phyloP scores from a whole-genome alignment of 2,797 vertebrate genomes.

The Sebastiscus albofasciatus region DNA sequence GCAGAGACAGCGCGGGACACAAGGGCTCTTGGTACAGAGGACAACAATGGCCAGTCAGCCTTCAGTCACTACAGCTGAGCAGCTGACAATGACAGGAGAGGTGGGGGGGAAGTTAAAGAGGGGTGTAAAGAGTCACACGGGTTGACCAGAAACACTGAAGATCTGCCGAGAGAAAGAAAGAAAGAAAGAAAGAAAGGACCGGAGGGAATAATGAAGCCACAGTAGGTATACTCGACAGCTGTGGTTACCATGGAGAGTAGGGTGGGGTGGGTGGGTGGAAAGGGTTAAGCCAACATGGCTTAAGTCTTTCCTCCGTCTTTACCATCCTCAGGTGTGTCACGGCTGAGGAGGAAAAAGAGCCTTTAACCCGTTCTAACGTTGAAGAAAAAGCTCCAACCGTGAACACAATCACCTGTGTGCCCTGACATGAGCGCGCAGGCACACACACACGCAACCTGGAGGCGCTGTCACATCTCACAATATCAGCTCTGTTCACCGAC shows the following conservation, averaged over 20 bases:
- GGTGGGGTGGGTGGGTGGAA: neutral
- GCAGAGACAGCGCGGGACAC: slow-evolving; percentile 49
- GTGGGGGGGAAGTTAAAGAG: neutral
- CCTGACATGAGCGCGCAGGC: neutral
- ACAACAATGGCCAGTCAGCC: slow-evolving; percentile 58
- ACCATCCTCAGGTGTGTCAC: neutral
- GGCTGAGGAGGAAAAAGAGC: neutral
- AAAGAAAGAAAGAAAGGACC: slow-evolving; percentile 7
- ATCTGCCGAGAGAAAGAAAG: neutral
- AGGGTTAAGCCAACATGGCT: neutral
- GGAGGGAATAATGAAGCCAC: slow-evolving; percentile 30
- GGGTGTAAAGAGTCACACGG: slow-evolving; percentile 23
- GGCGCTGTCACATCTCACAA: slow-evolving; percentile 53
- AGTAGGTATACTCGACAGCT: slow-evolving; percentile 34
- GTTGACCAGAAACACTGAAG: neutral
- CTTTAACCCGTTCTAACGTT: neutral
- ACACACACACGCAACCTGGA: slow-evolving; percentile 3
- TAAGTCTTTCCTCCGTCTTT: neutral
- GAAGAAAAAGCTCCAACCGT: slow-evolving; percentile 1
- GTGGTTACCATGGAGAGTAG: slow-evolving; percentile 4
- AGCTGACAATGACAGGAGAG: slow-evolving; percentile 49
- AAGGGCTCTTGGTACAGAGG: slow-evolving; percentile 70
- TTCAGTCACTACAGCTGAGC: slow-evolving; percentile 36
- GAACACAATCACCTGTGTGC: slow-evolving; percentile 12
- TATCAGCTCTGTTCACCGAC: slow-evolving; percentile 53